Evolutionary conservation across 2,888 invertebrate species (phyloP), one percentile per base, ranked within the genome.

Genomic region (Megastigmus dorsalis): DNA sequence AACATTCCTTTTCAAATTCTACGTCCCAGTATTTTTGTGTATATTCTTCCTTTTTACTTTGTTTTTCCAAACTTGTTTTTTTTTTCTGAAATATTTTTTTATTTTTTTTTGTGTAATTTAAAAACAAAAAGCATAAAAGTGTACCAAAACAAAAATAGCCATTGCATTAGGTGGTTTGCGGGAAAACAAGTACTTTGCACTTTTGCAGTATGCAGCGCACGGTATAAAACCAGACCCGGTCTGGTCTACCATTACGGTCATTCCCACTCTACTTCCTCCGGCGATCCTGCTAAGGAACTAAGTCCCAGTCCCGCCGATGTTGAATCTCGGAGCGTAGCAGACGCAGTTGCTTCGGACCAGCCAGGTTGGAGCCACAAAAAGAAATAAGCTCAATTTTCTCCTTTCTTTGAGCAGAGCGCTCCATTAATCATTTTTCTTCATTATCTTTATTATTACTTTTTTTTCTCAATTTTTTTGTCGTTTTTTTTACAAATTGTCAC

Each of bases 181-280:
- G 86, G 86, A 84, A 86, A 87, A 88, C 84, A 87, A 84, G 81
- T 81, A 87, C 86, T 88, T 88, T 88, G 88, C 87, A 88, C 86
- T 88, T 88, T 89, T 92, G 89, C 93, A 96, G 96, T 95, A 88
- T 98, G 97, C 92, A 95, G 96, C 88, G 96, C 96, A 85, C 94
- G 97, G 87, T 97, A 98, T 93, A 97, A 98, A 92, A 97, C 97
- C 80, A 93, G 97, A 82, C 97, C 97, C 81, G 97, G 97, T 81
- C 92, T 98, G 87, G 96, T 95, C 84, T 97, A 97, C 92, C 97
- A 98, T 92, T 95, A 95, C 92, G 94, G 94, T 86, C 97, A 97
- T 91, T 95, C 95, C 86, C 96, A 96, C 92, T 88, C 88, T 88
- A 88, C 86, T 86, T 87, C 87, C 87, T 88, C 87, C 83, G 88